Evolutionary conservation across 2,888 invertebrate species (phyloP), one percentile per base, ranked within the genome.

Genomic region (Lordiphosa fenestrarum): DNA sequence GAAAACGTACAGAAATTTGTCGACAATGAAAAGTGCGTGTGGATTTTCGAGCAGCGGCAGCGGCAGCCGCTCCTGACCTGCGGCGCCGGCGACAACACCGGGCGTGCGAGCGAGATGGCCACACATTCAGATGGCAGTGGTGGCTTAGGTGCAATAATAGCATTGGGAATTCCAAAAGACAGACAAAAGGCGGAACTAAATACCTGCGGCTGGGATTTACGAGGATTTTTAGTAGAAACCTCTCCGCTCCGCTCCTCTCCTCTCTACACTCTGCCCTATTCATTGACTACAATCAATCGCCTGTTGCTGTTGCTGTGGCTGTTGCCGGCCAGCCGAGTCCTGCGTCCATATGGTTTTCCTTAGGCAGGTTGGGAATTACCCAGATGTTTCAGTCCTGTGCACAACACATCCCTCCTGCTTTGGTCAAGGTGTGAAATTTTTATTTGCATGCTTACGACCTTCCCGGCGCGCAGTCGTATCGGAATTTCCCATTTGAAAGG

Each of bases 101-200:
- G 37, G 48, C 19, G 66, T 62, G 51, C 35, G 39, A 67, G 53
- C 2, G 23, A 7, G 56, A 58, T 33, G 21, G 35, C 46, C 19
- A n/a, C n/a, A 49, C 36, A 59, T 44, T 48, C 41, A 49, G 59
- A 6, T 23, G 35, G 53, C 67, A 47, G 56, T 68, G 53, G 55
- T 60, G 82, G 80, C 82, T 80, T 80, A 80, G 82, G 84, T 80
- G 80, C 80, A 78, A 81, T 81, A 78, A 81, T 84, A 82, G 84
- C 71, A 82, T 84, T 84, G 84, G 84, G 82, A 84, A 81, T 81
- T 84, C 84, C 78, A 71, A 61, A 44, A 62, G 77, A 51, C 62
- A 66, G 53, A 83, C 78, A 84, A 81, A 82, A 72, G 84, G 82
- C 84, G 84, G 84, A 81, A 84, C 84, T 81, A 81, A 81, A 81